A percentile compares a stretch with the other conserved stretches of the same genome.
Evolutionary conservation across 2,888 invertebrate species (phyloP).

Genomic region (Phengaris alcon): DNA sequence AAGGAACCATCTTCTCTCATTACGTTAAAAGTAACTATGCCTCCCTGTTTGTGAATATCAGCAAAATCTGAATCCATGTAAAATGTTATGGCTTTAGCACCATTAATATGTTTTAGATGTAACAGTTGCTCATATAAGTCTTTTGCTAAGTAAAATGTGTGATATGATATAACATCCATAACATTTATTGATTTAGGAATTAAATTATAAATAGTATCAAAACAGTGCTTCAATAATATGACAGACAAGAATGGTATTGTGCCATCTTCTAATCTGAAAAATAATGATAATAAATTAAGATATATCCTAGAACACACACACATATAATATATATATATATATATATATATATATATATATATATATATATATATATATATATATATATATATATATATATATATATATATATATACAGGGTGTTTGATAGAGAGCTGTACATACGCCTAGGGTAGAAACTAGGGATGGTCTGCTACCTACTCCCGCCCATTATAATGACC

Average conservation of each 20-base stretch:
- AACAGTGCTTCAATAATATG: slow-evolving; percentile 88
- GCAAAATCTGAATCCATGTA: slow-evolving; percentile 87
- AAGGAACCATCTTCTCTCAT: slow-evolving; percentile 86
- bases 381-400: no score
- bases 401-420: no score
- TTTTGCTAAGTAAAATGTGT: slow-evolving; percentile 87
- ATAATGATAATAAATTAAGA: neutral
- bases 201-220: slow-evolving; percentile 84
- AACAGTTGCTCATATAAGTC: slow-evolving; percentile 83
- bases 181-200: slow-evolving; percentile 75
- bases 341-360: no score
- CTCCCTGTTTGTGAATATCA: slow-evolving; percentile 85
- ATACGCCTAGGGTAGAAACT: no score
- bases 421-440: no score
- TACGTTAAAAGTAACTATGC: slow-evolving; percentile 93
- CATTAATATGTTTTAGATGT: slow-evolving; percentile 85
- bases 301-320: no score
- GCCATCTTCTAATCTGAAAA: slow-evolving; percentile 94
- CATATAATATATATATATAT: no score
- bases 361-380: no score
- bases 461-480: no score
- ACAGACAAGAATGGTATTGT: slow-evolving; percentile 93
- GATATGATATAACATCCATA: slow-evolving; percentile 83
- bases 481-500: no score
- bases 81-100: slow-evolving; percentile 81